Evolutionary conservation across 1,140 invertebrate genomes (phyloP).

Genomic region (Lasioglossum albipes): DNA sequence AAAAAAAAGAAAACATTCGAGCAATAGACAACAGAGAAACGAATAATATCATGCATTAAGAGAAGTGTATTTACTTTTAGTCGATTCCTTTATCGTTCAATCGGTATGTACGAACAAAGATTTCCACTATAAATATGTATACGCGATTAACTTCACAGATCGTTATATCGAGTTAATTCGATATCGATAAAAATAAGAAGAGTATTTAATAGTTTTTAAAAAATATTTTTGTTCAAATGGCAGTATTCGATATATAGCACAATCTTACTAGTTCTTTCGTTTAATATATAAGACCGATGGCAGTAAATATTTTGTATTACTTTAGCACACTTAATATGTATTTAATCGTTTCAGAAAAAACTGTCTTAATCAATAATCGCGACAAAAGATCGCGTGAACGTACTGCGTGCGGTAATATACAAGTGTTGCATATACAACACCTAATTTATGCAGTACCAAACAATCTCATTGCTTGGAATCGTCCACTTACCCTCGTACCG

Average conservation of each 20-base stretch:
- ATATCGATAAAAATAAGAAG: conserved; percentile 4
- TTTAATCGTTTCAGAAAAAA: conserved; percentile 18
- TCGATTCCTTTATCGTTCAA: neutral
- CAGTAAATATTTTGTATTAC: conserved; percentile 53
- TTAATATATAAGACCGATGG: conserved; percentile 40
- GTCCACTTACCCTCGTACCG: conserved; percentile 27
- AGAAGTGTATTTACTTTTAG: neutral
- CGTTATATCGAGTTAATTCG: neutral
- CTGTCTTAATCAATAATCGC: neutral
- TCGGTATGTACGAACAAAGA: neutral
- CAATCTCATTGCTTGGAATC: conserved; percentile 1
- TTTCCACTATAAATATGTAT: conserved; percentile 8
- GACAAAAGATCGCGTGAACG: neutral
- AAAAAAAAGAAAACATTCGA: neutral
- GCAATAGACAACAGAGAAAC: neutral
- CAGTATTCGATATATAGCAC: conserved; percentile 58
- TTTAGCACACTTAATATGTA: conserved; percentile 12
- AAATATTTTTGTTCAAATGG: conserved; percentile 49
- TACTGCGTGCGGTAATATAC: neutral
- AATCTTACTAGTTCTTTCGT: conserved; percentile 38
- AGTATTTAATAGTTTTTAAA: conserved; percentile 4
- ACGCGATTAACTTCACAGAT: conserved; percentile 4
- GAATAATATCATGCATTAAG: neutral
- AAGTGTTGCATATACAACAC: conserved; percentile 6
- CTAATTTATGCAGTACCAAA: neutral